Base-by-base conservation (phyloP, 2,113 vertebrate species). In the Nerophis lumbriciformis region DNA sequence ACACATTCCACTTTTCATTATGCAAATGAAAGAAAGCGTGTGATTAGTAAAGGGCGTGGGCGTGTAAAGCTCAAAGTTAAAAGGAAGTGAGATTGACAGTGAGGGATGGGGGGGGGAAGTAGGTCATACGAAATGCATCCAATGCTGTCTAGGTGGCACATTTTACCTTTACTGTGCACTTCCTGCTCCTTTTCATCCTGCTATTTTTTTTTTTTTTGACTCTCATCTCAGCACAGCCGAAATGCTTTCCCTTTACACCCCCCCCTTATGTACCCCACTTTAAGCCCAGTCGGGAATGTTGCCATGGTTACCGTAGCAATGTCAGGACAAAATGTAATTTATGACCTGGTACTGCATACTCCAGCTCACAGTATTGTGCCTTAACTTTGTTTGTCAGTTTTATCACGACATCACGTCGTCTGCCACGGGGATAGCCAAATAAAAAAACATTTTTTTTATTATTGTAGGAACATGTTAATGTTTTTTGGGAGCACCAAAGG, bases 301-400 rank as follows among this genome's bases (percentile, higher is more conserved):
- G 68, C 71, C 58, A 68, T 78, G 78, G 86, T 73, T 68, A 86
- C 76, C 21, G 4, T 10, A 42, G 63, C 70, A 64, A 67, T 7
- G 12, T 53, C 48, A 62, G 35, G 59, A n/a, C 37, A 48, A 62
- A 65, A 55, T 69, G 59, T 37, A 39, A 73, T 75, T 36, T 59
- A 53, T 38, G n/a, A 14, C 19, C 19, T 48, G 21, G 53, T 74
- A 14, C 28, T 28, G 51, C 21, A 60, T 76, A 68, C 49, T 21
- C 19, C 36, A 61, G 56, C 51, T 55, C 36, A 19, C 63, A 52
- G 5, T 48, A 38, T 48, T 44, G 36, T 37, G 39, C 15, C 59
- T 3, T 28, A 28, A 51, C 66, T 62, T 45, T 69, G 15, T 59
- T 72, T 53, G 39, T 19, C 19, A 19, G 19, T 19, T 19, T 19